These are phyloP conservation scores for Theocolax elegans DNA, from an alignment of 1,140 invertebrate species.

Conservation along the genomic window DNA sequence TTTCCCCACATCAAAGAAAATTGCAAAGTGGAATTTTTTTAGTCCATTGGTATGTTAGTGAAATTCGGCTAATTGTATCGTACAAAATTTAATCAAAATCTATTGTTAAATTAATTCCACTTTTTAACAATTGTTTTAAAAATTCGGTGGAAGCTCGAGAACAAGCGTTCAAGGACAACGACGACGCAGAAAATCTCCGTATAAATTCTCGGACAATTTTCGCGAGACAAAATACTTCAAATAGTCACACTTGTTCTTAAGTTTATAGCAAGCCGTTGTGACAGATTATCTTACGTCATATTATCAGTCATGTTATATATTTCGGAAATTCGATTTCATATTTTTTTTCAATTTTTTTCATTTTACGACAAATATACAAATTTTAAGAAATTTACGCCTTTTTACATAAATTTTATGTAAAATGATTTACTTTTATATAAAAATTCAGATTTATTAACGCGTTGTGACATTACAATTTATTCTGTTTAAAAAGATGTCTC, in stretches of 20 bases:
- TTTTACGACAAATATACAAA: constrained; percentile 30
- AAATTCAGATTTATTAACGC: neutral
- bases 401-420: constrained; percentile 25
- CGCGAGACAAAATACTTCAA: constrained; percentile 22
- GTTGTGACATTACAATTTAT: constrained; percentile 13
- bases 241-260: constrained; percentile 33
- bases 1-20: constrained; percentile 13
- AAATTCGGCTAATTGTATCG: neutral
- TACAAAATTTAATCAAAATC: neutral
- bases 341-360: constrained; percentile 10
- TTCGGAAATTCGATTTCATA: constrained; percentile 17
- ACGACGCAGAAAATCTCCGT: constrained; percentile 24
- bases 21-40: constrained; percentile 25
- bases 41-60: neutral
- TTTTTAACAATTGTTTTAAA: constrained; percentile 36
- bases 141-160: constrained; percentile 38
- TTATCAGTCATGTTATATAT: constrained; percentile 25
- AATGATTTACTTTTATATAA: constrained; percentile 22
- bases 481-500: neutral
- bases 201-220: constrained; percentile 29
- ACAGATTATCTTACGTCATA: constrained; percentile 14
- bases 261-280: constrained; percentile 26
- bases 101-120: constrained; percentile 8
- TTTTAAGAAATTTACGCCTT: constrained; percentile 24
- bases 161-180: constrained; percentile 34